Conservation (phyloP, 2,888 invertebrate genomes). For the Anodontia alba region DNA sequence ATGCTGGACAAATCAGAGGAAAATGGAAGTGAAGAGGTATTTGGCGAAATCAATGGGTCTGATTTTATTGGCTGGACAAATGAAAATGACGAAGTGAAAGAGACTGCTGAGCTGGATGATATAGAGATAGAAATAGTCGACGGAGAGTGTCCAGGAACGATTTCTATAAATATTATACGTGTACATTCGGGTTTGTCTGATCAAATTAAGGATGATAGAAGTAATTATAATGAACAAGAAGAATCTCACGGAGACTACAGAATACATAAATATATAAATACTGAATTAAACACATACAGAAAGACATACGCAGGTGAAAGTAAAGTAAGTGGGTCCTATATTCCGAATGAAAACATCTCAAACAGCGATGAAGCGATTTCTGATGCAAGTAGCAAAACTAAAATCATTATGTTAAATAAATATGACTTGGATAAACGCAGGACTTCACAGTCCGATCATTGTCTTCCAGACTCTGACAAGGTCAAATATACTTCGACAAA, state of each 20-base stretch:
- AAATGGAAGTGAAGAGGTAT: background rate
- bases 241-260: too few species aligned
- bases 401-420: background rate
- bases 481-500: background rate
- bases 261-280: too few species aligned
- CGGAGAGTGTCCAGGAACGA: conserved; percentile 13
- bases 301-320: too few species aligned
- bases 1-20: background rate
- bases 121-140: background rate
- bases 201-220: background rate
- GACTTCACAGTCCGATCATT: background rate
- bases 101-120: background rate
- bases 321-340: too few species aligned
- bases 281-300: too few species aligned
- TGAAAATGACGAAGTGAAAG: background rate
- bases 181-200: background rate
- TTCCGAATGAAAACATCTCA: too few species aligned
- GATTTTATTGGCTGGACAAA: background rate
- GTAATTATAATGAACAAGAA: too few species aligned
- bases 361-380: too few species aligned
- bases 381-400: too few species aligned
- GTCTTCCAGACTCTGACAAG: background rate
- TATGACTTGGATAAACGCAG: background rate
- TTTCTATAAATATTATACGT: background rate
- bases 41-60: background rate